phyloP scores from a whole-genome alignment of 2,797 vertebrate genomes.

The Eulemur rubriventer region DNA sequence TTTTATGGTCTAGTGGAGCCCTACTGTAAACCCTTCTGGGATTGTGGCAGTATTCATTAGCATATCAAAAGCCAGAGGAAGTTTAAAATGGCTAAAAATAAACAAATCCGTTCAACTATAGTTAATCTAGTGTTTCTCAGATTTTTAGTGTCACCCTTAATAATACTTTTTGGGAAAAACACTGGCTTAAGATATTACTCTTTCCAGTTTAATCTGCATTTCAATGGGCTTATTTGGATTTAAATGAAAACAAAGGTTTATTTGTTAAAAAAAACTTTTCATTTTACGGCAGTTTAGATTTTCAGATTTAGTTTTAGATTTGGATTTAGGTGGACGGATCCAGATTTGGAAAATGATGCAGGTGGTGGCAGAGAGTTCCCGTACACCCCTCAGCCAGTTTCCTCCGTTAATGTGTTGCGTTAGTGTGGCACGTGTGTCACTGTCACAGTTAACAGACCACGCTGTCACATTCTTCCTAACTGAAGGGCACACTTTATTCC shows the following conservation, averaged over 20 bases:
- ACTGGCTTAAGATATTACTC: neutral
- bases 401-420: neutral
- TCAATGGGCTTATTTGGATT: neutral
- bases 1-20: too few species aligned
- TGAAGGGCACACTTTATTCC: too few species aligned
- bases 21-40: neutral
- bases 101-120: neutral
- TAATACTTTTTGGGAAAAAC: neutral
- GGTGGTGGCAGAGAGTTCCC: too few species aligned
- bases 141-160: neutral
- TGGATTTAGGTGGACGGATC: neutral
- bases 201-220: neutral
- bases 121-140: neutral
- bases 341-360: neutral
- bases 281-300: neutral
- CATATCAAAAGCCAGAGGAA: neutral
- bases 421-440: neutral
- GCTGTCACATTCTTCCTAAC: neutral
- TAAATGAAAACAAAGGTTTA: neutral
- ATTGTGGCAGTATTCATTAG: neutral
- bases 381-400: accelerated
- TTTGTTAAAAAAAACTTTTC: neutral
- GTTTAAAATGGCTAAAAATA: neutral
- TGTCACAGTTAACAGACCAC: neutral
- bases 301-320: neutral